These are phyloP conservation scores for Muscina levida DNA, from an alignment of 2,888 invertebrate genomes.

Conservation along the genomic window DNA sequence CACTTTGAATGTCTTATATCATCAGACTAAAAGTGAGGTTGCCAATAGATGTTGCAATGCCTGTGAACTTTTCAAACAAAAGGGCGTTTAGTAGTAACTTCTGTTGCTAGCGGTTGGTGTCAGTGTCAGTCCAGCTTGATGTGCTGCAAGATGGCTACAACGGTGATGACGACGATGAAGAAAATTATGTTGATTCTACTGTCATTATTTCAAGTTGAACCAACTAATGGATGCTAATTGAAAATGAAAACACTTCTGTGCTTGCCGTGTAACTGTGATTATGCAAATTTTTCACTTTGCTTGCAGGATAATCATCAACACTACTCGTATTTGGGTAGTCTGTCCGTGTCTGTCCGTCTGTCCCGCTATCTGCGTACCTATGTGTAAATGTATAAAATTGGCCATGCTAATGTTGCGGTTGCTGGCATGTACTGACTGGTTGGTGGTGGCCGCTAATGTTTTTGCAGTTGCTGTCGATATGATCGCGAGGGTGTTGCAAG, in stretches of 20 bases:
- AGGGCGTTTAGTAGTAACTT: conserved; percentile 26
- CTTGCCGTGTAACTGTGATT: conserved; percentile 57
- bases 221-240: conserved; percentile 64
- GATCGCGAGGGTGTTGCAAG: conserved; percentile 65
- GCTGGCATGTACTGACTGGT: conserved; percentile 28
- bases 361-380: not conserved
- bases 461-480: conserved; percentile 55
- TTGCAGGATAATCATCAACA: conserved; percentile 51
- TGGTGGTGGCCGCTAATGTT: conserved; percentile 3
- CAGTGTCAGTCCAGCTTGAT: not conserved
- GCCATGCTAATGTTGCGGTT: conserved; percentile 20
- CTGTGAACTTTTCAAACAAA: not conserved
- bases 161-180: not conserved
- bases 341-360: conserved; percentile 10
- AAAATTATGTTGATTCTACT: conserved; percentile 23
- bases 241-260: conserved; percentile 60
- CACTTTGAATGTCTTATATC: conserved; percentile 52
- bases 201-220: conserved; percentile 55
- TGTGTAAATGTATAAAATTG: not conserved
- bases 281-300: conserved; percentile 59
- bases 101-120: conserved; percentile 15
- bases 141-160: not conserved
- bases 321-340: not conserved
- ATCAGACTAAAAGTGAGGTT: conserved; percentile 43
- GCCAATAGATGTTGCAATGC: not conserved